Evolutionary conservation across 2,888 invertebrate species (phyloP), one percentile per base, ranked within the genome.

Genomic region (Eulithis prunata): DNA sequence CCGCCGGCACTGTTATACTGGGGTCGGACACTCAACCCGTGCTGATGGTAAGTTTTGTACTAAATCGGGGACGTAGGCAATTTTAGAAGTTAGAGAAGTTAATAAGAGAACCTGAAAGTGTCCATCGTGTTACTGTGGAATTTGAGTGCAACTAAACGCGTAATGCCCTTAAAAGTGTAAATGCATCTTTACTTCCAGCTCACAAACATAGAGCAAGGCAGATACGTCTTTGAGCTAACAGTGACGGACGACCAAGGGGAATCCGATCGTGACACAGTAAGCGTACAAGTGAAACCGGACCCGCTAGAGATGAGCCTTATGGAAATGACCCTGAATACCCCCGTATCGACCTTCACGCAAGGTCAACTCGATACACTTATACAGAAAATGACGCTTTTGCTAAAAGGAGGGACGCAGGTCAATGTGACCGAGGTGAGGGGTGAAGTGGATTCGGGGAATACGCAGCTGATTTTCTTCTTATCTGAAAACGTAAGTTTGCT

Each of bases 171-270:
- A 21, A 21, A 21, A 21, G 21, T 1, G 21, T 21, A 21, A 21
- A 21, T 21, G 21, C 21, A 21, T 32, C 32, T 41, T 41, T 11
- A 5, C 41, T 60, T 84, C 13, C 80, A 96, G 96, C 86, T 97
- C 43, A 95, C 97, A n/a, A 96, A 97, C 84, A 94, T 98, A 61
- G 96, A 97, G 56, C 95, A 96, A 3, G 99, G 98, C 0, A 95
- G 96, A 71, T 99, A 98, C 83, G 95, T 97, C 2, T 98, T 98
- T 82, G 96, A 96, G 78, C 90, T 99, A 64, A 96, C 96, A n/a
- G 98, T 99, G 1, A 96, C 94, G 49, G 99, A 99, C 85, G 97
- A 97, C 73, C 98, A 98, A 84, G 98, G 98, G 0, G 93, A 97
- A 62, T 95, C 95, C 0, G 95, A 95, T 74, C 95, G 96, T 13